phyloP scores from a whole-genome alignment of 2,888 invertebrate species.

The Glyphotaelius pellucidus region DNA sequence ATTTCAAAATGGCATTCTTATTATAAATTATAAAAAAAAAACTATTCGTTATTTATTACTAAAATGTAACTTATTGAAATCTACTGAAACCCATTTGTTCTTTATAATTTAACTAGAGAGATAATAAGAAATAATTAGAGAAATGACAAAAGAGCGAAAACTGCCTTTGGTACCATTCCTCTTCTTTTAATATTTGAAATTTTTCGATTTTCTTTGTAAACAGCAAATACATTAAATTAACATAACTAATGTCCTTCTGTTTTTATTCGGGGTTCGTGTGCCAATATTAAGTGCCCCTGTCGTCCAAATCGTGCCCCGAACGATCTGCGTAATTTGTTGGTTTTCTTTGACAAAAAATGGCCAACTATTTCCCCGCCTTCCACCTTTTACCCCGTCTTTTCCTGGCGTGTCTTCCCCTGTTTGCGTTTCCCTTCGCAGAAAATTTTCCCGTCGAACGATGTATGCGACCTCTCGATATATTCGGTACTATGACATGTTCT shows the following conservation, averaged over 20 bases:
- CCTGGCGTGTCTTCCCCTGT: neutral
- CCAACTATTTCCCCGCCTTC: constrained; percentile 58
- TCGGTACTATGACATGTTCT: neutral
- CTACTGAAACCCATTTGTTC: too few species aligned
- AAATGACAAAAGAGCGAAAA: too few species aligned
- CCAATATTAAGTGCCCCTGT: neutral
- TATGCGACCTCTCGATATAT: neutral
- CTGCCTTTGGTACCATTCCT: too few species aligned
- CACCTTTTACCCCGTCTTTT: constrained; percentile 19
- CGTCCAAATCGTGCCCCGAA: constrained; percentile 53
- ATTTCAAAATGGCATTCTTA: too few species aligned
- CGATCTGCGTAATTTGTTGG: constrained; percentile 64
- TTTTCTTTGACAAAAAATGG: constrained; percentile 65
- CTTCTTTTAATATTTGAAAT: too few species aligned
- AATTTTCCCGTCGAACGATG: neutral
- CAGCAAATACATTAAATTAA: neutral
- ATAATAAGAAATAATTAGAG: too few species aligned
- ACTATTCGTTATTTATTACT: too few species aligned
- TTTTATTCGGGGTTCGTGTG: neutral
- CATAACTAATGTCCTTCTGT: neutral
- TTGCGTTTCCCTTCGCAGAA: neutral
- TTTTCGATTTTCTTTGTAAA: too few species aligned
- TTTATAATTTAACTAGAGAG: too few species aligned
- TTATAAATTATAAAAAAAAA: too few species aligned
- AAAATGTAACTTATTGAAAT: too few species aligned